Base-by-base conservation (phyloP, 2,113 vertebrate species). In the Nycticebus coucang region DNA sequence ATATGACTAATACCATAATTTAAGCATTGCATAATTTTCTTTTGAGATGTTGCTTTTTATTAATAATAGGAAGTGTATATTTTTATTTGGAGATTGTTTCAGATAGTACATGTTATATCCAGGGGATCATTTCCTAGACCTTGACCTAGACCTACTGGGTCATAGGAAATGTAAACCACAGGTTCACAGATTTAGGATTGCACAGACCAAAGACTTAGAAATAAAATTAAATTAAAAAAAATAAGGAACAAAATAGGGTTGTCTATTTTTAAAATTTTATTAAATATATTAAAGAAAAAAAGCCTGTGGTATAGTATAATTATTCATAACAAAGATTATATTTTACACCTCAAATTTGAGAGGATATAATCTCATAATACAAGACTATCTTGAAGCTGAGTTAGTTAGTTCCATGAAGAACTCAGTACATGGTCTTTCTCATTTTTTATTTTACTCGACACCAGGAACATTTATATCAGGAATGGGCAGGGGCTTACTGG, bases 101-200 rank as follows among this genome's bases (percentile, higher is more conserved):
- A 37, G 92, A 60, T 28, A 22, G 50, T 30, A 69, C 26, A 82
- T 13, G 45, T 89, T 78, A 69, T 93, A 90, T 91, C 74, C 28
- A 17, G 53, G 92, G 15, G 14, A 66, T 77, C 33, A 80, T 95
- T 95, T 97, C 89, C 74, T 89, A 74, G 28, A 95, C 88, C 19
- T 75, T 79, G 59, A 86, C 75, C 74, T 57, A 59, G 59, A 86
- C 75, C 74, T 57, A 59, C 26, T 60, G 11, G 26, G 41, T 93
- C 82, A 93, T 79, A 97, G 60, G 74, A 35, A 50, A 79, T 79
- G 41, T 37, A 88, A 80, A 84, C 7, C 33, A 37, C 37, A 69
- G 55, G 1, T 89, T 94, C 80, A 33, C 64, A 86, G 41, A 94
- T 74, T 85, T 35, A 71, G 11, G 50, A 91, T 80, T 93, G 57